Conservation (phyloP, 1,140 invertebrate species). For the Heliconius himera region DNA sequence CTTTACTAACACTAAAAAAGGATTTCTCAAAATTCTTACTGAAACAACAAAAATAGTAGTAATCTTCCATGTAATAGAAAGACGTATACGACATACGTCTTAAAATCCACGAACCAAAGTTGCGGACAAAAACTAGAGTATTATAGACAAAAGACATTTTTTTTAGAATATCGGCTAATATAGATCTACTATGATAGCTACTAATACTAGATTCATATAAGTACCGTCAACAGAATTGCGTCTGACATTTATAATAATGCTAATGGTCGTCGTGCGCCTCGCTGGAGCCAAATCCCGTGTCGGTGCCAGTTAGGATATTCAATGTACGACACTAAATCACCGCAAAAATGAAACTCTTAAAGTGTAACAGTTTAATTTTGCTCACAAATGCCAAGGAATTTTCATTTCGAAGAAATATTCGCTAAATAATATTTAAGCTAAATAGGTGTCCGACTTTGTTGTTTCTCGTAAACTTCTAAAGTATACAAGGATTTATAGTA, state of each 20-base stretch:
- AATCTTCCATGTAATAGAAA: too few relatives aligned
- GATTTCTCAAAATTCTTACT: too few relatives aligned
- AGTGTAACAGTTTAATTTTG: slow-evolving; percentile 15
- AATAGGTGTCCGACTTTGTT: neutral
- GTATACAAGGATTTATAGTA: neutral
- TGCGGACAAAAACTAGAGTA: too few relatives aligned
- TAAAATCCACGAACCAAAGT: too few relatives aligned
- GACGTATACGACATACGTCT: too few relatives aligned
- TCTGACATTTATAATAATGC: slow-evolving; percentile 7
- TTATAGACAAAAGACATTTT: too few relatives aligned
- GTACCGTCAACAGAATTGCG: neutral
- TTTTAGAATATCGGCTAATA: too few relatives aligned
- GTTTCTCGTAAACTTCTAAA: neutral
- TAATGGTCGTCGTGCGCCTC: slow-evolving; percentile 18
- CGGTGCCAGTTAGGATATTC: slow-evolving; percentile 19
- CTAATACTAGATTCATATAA: neutral
- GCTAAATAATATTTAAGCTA: neutral
- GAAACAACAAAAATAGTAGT: too few relatives aligned
- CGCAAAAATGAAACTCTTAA: slow-evolving; percentile 2
- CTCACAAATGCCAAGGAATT: slow-evolving; percentile 14
- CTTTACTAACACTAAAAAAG: too few relatives aligned
- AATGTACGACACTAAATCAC: slow-evolving; percentile 18
- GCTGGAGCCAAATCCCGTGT: slow-evolving; percentile 19
- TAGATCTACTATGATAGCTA: neutral
- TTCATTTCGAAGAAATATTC: neutral